Base-by-base conservation (phyloP, 2,888 invertebrate genomes). In the Notodonta ziczac region DNA sequence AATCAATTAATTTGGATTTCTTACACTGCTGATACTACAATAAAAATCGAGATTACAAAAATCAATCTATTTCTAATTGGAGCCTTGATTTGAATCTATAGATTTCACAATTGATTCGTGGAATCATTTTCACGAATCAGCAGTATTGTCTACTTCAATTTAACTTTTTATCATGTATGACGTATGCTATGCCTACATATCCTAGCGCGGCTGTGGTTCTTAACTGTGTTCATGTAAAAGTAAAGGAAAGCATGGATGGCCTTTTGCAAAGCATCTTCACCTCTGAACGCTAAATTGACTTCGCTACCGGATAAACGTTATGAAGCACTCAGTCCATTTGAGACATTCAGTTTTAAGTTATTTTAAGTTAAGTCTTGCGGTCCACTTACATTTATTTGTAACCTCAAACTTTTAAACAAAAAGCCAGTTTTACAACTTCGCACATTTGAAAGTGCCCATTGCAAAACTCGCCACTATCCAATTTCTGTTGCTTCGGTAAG, bases 401-500 rank as follows among this genome's bases (percentile, higher is more conserved):
- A 52, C 52, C 16, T 16, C 50, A 16, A 50, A 50, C 10, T 4
- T 50, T 16, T 16, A 16, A 16, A 24, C 16, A 16, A 50, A 50
- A 16, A 50, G 2, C 5, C 7, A 50, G 16, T 50, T 50, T 52
- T 52, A 52, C 52, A 10, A 52, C 32, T 32, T 13, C 24, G 52
- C 52, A 12, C 52, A 52, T 52, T 52, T 52, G 52, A 8, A 32
- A 12, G 32, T 52, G 2, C 46, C 40, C 52, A 59, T 70, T 72
- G 58, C 57, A 58, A 69, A 70, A 66, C 63, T 16, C 44, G 32
- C 12, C 52, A 42, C 14, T 58, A 61, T 61, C 55, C 54, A 51
- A 57, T 67, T 62, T 60, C 61, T 32, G 52, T 52, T 52, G 44
- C 44, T 56, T 55, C 51, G 55, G 57, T 72, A 64, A 67, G 59